Conservation (phyloP, 2,797 vertebrate species). For the Sciurus vulgaris region DNA sequence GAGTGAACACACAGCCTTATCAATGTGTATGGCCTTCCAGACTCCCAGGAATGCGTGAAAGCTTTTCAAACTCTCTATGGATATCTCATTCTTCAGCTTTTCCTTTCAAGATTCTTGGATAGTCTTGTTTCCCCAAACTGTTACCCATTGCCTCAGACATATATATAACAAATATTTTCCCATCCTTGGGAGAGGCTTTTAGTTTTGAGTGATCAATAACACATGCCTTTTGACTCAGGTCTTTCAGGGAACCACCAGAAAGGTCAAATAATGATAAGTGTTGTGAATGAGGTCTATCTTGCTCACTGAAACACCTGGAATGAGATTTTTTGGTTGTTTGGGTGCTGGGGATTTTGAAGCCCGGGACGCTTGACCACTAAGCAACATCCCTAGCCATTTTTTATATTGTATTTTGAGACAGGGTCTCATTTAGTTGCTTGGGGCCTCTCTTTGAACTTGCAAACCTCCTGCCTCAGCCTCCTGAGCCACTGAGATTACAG, state of each 20-base stretch:
- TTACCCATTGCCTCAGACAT: not conserved
- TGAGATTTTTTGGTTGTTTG: not conserved
- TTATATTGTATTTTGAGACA: too few relatives aligned
- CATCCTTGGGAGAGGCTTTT: not conserved
- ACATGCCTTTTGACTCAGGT: not conserved
- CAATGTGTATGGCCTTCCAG: not conserved
- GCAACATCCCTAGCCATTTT: too few relatives aligned
- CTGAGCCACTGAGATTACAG: too few relatives aligned
- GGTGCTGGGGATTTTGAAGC: too few relatives aligned
- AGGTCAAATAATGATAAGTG: slow-evolving; percentile 27
- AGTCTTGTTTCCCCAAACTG: not conserved
- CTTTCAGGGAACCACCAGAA: slow-evolving; percentile 3
- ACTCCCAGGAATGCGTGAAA: not conserved
- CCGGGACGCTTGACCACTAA: too few relatives aligned
- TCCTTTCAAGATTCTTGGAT: slow-evolving; percentile 8
- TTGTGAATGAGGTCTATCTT: not conserved
- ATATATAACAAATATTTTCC: not conserved
- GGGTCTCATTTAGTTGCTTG: too few relatives aligned
- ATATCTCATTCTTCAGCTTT: not conserved
- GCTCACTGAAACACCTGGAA: not conserved
- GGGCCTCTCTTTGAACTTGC: too few relatives aligned
- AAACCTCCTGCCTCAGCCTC: too few relatives aligned
- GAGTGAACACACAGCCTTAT: not conserved
- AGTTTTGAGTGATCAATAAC: not conserved
- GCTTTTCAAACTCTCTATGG: not conserved